Base-by-base conservation (phyloP, 2,888 invertebrate genomes). In the Archips xylosteana region DNA sequence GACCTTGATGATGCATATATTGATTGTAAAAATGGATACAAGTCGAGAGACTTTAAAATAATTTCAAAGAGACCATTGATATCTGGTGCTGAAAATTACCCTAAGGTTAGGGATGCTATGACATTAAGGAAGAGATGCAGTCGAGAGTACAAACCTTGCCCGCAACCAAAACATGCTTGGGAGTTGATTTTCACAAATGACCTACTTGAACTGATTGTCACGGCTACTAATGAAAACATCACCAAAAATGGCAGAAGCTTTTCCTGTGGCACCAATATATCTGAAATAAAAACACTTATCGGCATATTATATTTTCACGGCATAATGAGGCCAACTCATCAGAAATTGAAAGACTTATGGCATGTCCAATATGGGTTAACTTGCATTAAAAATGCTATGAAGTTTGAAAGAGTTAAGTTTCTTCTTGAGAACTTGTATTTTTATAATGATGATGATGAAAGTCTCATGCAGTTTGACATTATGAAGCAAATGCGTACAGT, bases 231-330 rank as follows among this genome's bases (percentile, higher is more conserved):
- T 84, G 86, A 88, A 71, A 89, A 87, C 76, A 89, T 94, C 64
- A 68, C 78, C n/a, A 85, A 78, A 76, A 84, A 80, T 74, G 79
- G 80, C 9, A 84, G 82, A 75, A 76, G 74, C 68, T 77, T 78
- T 70, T 76, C 79, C 13, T 75, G 77, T 15, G 74, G 78, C 32
- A 92, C 91, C 13, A 87, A 81, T 77, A 79, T 87, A 67, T 79
- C 76, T 63, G 94, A 94, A 89, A 84, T 94, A 74, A 92, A 88
- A 85, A 85, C 87, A 64, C 78, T 94, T 66, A 89, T 94, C 75
- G 94, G 93, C 45, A 89, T 94, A 79, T 81, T 94, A 73, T 94
- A 94, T 81, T 82, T 92, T 65, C 89, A 91, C 77, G 94, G 94
- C 6, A 88, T 93, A 78, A 89, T 91, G 87, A 85, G 93, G 77